Evolutionary conservation across 1,140 invertebrate genomes (phyloP), one percentile per base, ranked within the genome.

Genomic region (Drosophila ohnishii): DNA sequence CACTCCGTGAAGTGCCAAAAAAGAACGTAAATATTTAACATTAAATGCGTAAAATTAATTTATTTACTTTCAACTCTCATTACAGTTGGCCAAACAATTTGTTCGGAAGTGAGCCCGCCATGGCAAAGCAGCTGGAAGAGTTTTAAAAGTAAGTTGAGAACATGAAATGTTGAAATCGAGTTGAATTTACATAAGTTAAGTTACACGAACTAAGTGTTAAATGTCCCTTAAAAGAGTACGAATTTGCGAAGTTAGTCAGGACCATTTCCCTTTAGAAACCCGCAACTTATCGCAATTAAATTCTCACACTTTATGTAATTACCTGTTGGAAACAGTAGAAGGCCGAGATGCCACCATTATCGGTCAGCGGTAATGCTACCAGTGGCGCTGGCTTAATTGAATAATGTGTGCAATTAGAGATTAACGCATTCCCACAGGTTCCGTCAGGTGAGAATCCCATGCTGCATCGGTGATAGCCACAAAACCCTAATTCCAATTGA

Each of bases 31-130:
- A 85, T 78, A 75, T 83, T 90, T 74, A 71, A 75, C 69, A 69
- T 53, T 78, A 55, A 65, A 67, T 39, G 55, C 25, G 57, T 35
- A 39, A 62, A 62, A 65, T 60, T 82, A 86, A 87, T 87, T 87
- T 83, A 83, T 86, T 86, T 86, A 42, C 50, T 63, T 48, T 79
- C 72, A 44, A 32, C 53, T 86, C 64, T 87, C 75, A 74, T 86
- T 86, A 72, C 84, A 86, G 83, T 80, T 87, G 70, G 62, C 28
- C 25, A 74, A 78, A 80, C 75, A 86, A 61, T 82, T 75, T 83
- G 57, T 56, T 59, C 51, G 34, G 50, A 35, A 48, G 64, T 47
- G 48, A 16, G 51, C 32, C 35, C 37, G 50, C 63, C 71, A 87
- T 86, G 83, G 79, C 64, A 60, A n/a, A 47, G 11, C 59, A 39